Evolutionary conservation across 2,113 vertebrate genomes (phyloP).

Genomic region (Donacobius atricapilla): DNA sequence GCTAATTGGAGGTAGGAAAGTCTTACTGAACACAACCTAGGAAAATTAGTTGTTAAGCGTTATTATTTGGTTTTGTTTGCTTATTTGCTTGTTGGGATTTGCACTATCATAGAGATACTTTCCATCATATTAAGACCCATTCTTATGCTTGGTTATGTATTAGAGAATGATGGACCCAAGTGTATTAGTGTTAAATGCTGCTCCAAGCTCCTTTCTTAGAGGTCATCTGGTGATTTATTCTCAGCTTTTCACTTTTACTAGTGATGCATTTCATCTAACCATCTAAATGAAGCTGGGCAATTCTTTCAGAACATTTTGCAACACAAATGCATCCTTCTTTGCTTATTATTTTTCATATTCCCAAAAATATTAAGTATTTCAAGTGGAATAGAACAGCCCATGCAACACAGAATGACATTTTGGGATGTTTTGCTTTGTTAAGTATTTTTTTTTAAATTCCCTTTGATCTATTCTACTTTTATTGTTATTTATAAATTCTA

Average conservation of each 20-base stretch:
- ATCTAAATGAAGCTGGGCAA: background rate
- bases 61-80: background rate
- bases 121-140: background rate
- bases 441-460: background rate
- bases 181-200: background rate
- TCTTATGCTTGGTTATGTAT: background rate
- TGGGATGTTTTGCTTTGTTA: conserved; percentile 5
- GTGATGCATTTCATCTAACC: background rate
- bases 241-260: background rate
- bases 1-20: background rate
- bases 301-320: background rate
- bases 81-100: background rate
- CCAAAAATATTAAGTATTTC: background rate
- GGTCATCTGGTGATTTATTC: background rate
- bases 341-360: background rate
- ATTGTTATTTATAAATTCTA: conserved; percentile 29
- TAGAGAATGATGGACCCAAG: background rate
- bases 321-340: background rate
- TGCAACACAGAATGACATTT: background rate
- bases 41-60: background rate
- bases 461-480: conserved; percentile 29
- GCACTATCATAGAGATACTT: background rate
- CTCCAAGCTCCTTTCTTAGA: background rate
- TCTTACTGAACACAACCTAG: background rate
- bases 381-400: background rate